These are phyloP conservation scores for Pemphigus obesinymphae DNA, from an alignment of 1,140 invertebrate species.

Conservation along the genomic window DNA sequence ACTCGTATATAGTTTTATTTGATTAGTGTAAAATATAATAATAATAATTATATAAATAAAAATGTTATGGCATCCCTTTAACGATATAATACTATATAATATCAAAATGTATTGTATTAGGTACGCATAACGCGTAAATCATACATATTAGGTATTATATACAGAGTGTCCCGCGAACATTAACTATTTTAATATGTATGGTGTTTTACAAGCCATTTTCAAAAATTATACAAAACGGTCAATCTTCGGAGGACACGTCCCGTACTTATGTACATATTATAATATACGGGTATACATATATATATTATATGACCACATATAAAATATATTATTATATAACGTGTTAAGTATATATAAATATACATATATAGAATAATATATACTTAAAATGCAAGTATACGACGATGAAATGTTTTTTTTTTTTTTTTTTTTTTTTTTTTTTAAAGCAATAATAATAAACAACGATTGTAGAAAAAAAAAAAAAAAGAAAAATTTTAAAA, in stretches of 20 bases:
- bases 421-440: too few relatives aligned
- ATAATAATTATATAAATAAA: neutral
- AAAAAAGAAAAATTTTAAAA: neutral
- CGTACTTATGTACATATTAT: too few relatives aligned
- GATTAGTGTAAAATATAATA: neutral
- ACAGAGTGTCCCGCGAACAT: too few relatives aligned
- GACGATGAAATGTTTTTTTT: neutral
- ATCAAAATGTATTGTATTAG: neutral
- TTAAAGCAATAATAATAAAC: neutral
- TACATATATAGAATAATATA: neutral
- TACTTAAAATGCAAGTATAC: neutral
- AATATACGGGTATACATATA: too few relatives aligned
- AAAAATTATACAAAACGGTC: too few relatives aligned
- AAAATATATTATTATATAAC: too few relatives aligned
- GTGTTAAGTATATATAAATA: too few relatives aligned
- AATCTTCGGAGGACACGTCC: too few relatives aligned
- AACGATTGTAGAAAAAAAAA: neutral
- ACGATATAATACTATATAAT: neutral
- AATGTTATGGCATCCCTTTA: constrained; percentile 26
- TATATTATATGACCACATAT: too few relatives aligned
- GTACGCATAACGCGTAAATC: neutral
- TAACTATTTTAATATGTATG: neutral
- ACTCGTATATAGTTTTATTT: neutral
- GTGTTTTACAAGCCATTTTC: too few relatives aligned
- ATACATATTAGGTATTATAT: neutral